Evolutionary conservation across 2,797 vertebrate species (phyloP), one percentile per base, ranked within the genome.

Genomic region (Rhodeus uyekii): DNA sequence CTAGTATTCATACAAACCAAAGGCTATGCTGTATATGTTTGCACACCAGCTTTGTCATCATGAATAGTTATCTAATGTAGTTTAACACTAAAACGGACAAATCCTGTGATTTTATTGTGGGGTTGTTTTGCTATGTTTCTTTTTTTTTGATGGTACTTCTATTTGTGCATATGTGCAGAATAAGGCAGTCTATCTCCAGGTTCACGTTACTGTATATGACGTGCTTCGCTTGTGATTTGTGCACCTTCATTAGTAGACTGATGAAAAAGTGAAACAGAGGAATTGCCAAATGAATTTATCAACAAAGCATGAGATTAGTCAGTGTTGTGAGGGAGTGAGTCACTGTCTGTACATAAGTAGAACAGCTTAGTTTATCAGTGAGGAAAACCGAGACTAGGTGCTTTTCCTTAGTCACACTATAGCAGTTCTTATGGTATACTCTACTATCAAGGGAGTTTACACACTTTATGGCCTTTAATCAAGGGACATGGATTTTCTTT

Each of bases 81-180:
- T 84, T 86, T 87, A 82, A 90, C 90, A 90, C 90, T 91, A 91
- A 89, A 85, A 32, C 75, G 73, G 74, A 24, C 73, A 67, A 50
- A 68, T 74, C 36, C 44, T 84, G 79, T 67, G 13, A 68, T 80
- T 60, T 81, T 76, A 68, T 87, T 76, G 50, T 71, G 74, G 68
- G 53, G 50, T 44, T 84, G 58, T 69, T 46, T 81, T 32, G 78
- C 32, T 79, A 24, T 22, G 22, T 71, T 64, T 39, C 9, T 67
- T 29, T 67, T 36, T 61, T 74, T 58, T 27, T 76, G 16, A 83
- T 82, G 81, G 86, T 86, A 85, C 84, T 73, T 78, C 18, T 76
- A 38, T 50, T 75, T 80, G 76, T 68, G 78, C 83, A 4, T 44
- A 60, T 68, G 60, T 81, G 32, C 61, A 61, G 24, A 79, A 50